Conservation (phyloP, 2,797 vertebrate genomes). For the Pseudotriccus pelzelni region DNA sequence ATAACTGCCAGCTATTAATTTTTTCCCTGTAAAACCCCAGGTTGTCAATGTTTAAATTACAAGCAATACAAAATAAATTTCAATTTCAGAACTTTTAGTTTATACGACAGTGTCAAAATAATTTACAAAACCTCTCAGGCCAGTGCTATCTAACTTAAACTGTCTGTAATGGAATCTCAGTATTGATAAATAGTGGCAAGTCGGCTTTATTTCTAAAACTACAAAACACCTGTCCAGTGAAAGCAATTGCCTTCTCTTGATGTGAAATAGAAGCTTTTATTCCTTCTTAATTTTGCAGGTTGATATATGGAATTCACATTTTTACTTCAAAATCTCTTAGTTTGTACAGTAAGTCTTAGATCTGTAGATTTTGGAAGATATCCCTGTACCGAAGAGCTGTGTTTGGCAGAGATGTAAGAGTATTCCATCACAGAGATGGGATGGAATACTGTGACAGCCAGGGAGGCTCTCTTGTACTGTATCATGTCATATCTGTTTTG, state of each 20-base stretch:
- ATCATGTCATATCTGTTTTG: neutral
- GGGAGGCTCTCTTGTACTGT: neutral
- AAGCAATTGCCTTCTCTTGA: neutral
- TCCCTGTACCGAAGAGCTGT: neutral
- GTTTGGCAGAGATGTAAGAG: neutral
- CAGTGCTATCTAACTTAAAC: neutral
- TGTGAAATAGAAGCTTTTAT: neutral
- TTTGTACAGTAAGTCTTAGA: neutral
- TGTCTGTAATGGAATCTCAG: neutral
- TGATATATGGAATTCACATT: neutral
- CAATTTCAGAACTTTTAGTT: neutral
- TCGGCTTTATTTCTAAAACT: neutral
- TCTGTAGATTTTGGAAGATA: neutral
- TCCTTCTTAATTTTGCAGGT: neutral
- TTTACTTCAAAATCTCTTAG: neutral
- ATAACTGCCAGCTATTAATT: neutral
- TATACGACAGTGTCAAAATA: neutral
- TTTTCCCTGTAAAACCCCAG: neutral
- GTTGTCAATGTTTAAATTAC: neutral
- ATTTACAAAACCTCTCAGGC: neutral
- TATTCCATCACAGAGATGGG: neutral
- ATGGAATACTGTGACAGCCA: fast-evolving
- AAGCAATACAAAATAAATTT: neutral
- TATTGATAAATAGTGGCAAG: neutral
- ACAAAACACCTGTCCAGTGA: neutral